phyloP scores from a whole-genome alignment of 2,113 vertebrate species.

The Pachycephala philippinensis region DNA sequence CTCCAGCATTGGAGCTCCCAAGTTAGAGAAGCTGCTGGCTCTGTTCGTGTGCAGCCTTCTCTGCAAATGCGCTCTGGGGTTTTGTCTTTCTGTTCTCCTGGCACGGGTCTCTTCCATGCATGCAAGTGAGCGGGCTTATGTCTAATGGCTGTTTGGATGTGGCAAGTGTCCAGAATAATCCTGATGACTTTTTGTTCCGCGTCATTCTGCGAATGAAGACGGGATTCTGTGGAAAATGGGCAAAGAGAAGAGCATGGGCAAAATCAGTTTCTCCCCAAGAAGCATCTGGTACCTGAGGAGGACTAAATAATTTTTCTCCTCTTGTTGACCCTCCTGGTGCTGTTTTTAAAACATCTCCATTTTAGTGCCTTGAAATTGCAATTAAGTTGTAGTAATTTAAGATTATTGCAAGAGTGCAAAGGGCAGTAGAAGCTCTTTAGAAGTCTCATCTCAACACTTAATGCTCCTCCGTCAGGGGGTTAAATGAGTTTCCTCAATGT shows the following conservation, averaged over 20 bases:
- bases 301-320: constrained; percentile 49
- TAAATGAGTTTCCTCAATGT: constrained; percentile 75
- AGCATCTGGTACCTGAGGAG: constrained; percentile 5
- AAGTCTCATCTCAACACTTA: constrained; percentile 66
- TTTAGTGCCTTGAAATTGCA: constrained; percentile 68
- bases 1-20: background rate
- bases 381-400: constrained; percentile 73
- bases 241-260: background rate
- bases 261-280: background rate
- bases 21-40: constrained; percentile 20
- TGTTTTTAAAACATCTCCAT: constrained; percentile 41
- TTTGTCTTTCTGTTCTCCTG: constrained; percentile 56
- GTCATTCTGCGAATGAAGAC: background rate
- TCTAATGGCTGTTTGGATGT: constrained; percentile 55
- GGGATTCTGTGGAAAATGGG: background rate
- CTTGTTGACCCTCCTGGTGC: background rate
- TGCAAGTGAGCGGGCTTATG: constrained; percentile 36
- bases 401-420: constrained; percentile 65
- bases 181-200: constrained; percentile 1
- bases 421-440: constrained; percentile 68
- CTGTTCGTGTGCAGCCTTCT: constrained; percentile 12
- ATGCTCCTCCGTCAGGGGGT: constrained; percentile 68
- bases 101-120: constrained; percentile 12
- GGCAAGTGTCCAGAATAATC: constrained; percentile 25
- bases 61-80: constrained; percentile 26